These are phyloP conservation scores for Cricetomys ansorgei DNA, from an alignment of 2,113 vertebrate genomes.

Conservation along the genomic window DNA sequence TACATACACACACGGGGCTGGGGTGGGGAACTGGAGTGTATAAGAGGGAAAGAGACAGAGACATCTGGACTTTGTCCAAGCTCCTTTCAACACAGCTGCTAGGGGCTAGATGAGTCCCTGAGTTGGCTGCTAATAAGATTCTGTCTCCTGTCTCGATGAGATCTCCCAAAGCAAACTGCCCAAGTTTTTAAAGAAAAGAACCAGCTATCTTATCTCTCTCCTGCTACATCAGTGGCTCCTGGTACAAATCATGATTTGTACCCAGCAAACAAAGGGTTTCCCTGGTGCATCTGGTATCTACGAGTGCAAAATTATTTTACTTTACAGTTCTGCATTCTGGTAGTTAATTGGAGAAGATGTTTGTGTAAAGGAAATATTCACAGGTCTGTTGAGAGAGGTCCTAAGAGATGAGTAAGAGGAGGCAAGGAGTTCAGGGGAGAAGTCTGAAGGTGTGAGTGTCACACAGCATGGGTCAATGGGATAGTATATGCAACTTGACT, in stretches of 20 bases:
- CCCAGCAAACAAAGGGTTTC: background rate
- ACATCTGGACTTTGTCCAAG: background rate
- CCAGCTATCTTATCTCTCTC: background rate
- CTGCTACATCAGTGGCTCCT: background rate
- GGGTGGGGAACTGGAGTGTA: no score
- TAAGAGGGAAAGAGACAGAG: background rate
- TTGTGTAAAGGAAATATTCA: background rate
- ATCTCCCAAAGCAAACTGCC: constrained; percentile 40
- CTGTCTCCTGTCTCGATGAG: background rate
- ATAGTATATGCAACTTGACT: background rate
- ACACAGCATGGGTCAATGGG: background rate
- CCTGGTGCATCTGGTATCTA: background rate
- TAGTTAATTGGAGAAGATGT: background rate
- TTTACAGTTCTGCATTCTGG: background rate
- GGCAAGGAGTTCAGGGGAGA: background rate
- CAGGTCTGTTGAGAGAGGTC: background rate
- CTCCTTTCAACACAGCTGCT: background rate
- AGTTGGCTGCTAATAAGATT: background rate
- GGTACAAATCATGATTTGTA: background rate
- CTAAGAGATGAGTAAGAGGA: background rate
- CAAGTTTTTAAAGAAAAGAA: background rate
- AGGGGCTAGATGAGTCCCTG: background rate
- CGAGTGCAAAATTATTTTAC: background rate
- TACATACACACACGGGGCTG: no score
- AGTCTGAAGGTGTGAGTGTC: background rate